Evolutionary conservation across 2,888 invertebrate genomes (phyloP).

Genomic region (Drosophila yooni): DNA sequence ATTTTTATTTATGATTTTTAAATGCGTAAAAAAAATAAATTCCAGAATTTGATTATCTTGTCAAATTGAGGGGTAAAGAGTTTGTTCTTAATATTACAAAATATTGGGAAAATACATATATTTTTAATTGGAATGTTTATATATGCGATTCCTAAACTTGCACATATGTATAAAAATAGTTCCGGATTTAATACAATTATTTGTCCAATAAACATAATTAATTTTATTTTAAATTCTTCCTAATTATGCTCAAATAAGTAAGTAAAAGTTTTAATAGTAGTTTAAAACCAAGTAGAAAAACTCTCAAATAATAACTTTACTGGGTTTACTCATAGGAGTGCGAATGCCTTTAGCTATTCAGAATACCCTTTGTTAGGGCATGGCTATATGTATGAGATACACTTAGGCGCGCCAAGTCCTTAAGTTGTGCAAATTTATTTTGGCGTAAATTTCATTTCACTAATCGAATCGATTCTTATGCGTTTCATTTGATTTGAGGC

Average conservation of each 20-base stretch:
- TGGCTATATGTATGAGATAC: conserved; percentile 43
- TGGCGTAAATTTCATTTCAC: conserved; percentile 80
- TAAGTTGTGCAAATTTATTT: conserved; percentile 78
- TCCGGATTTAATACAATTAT: not conserved
- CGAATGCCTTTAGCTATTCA: no score
- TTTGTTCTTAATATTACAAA: not conserved
- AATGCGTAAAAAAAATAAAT: no score
- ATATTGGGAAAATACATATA: not conserved
- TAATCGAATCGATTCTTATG: conserved; percentile 80
- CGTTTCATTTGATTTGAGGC: conserved; percentile 73
- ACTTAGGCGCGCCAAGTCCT: conserved; percentile 69
- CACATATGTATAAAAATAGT: not conserved
- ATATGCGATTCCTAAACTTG: not conserved
- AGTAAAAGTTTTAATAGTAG: not conserved
- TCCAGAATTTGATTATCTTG: no score
- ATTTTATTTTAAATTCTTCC: not conserved
- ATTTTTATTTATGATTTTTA: no score
- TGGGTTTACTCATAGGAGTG: not conserved
- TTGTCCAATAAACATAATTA: not conserved
- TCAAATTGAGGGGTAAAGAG: no score
- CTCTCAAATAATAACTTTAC: not conserved
- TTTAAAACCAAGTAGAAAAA: not conserved
- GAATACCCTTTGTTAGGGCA: conserved; percentile 7
- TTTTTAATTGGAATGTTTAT: not conserved
- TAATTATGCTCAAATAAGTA: not conserved